Evolutionary conservation across 2,113 vertebrate species (phyloP), one percentile per base, ranked within the genome.

Genomic region (Sander vitreus): DNA sequence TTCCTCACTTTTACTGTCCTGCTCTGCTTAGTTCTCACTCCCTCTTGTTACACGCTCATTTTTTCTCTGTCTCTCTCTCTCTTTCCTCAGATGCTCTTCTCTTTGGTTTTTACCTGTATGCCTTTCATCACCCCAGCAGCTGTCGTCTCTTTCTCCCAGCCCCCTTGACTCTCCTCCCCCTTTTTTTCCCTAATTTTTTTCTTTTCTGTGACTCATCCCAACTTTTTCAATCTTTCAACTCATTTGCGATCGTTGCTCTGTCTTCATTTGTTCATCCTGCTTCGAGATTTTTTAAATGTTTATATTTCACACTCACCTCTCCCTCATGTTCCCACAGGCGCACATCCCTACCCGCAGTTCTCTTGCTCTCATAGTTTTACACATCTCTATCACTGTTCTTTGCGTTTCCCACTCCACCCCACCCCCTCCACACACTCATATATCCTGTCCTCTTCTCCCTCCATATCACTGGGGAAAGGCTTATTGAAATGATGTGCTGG

Each of bases 401-500:
- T 83, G 67, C 73, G 62, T 83, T 75, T 72, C 66, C 50, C 47
- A n/a, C 55, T 57, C 25, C 36, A 21, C 27, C 27, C 1, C 4
- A 43, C 54, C 30, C 13, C 57, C 18, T n/a, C 25, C 43, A 30
- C 54, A 30, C 53, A 6, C 58, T 48, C 67, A 18, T n/a, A 47
- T 81, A 72, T 76, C 48, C 70, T 68, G 39, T 48, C 62, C 54
- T 36, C 83, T 80, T 70, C 70, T 80, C 74, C 63, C 67, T 54
- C 36, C 43, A 10, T 53, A 69, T 83, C 87, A 70, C 88, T 50
- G 8, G 73, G 78, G 84, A 85, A 73, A 54, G 73, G 60, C 67
- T 82, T 88, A 89, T 85, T 90, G 87, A 88, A 88, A 89, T 78
- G 62, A 83, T 80, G 77, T 54, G 23, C 65, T 50, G 58, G 62